A percentile compares a stretch with the other conserved stretches of the same genome.
These are phyloP conservation scores for Acronicta aceris DNA, from an alignment of 2,888 invertebrate species.

Conservation along the genomic window DNA sequence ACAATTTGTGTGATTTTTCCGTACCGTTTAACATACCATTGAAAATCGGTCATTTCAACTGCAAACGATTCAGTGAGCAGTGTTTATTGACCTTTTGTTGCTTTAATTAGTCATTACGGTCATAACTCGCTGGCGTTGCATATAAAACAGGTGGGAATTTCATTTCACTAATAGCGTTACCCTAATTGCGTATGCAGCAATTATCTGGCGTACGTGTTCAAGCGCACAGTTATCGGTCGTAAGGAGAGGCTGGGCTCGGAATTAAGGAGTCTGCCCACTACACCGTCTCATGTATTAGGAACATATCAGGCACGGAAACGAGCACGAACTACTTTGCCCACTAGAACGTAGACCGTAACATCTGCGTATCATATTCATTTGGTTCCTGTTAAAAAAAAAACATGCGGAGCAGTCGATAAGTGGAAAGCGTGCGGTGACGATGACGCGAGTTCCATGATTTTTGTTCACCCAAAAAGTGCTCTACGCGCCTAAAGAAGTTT, in stretches of 20 bases:
- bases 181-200: constrained; percentile 79
- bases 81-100: constrained; percentile 77
- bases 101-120: constrained; percentile 74
- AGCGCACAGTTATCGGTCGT: constrained; percentile 69
- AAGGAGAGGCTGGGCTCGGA: constrained; percentile 66
- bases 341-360: no score
- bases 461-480: no score
- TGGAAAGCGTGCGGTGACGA: no score
- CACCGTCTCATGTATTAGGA: no score
- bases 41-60: constrained; percentile 66
- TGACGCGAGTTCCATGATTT: no score
- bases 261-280: no score
- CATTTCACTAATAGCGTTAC: constrained; percentile 71
- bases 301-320: no score
- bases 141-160: constrained; percentile 57
- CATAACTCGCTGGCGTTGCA: constrained; percentile 48
- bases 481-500: no score
- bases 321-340: no score
- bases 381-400: no score
- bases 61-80: constrained; percentile 71
- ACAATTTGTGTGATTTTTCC: constrained; percentile 62
- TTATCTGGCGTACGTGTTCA: constrained; percentile 76
- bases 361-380: no score
- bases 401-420: no score
- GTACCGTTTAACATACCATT: constrained; percentile 62